Conservation (phyloP, 1,140 invertebrate species). For the Wiebesia pumilae region DNA sequence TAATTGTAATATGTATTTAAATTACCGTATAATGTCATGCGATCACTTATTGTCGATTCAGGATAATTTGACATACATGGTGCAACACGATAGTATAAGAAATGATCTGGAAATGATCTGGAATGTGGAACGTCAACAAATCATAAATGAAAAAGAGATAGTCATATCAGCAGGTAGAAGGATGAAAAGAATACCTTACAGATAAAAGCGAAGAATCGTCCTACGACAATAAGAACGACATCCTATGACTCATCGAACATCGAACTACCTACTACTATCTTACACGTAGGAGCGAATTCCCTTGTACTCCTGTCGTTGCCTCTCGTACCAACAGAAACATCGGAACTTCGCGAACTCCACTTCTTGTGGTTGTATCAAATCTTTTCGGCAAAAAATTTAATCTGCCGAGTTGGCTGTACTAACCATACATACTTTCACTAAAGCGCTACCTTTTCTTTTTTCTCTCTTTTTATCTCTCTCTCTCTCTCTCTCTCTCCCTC, state of each 20-base stretch:
- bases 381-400: slow-evolving; percentile 50
- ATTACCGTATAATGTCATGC: no score
- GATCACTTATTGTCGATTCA: no score
- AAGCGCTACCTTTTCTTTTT: slow-evolving; percentile 40
- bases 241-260: background rate
- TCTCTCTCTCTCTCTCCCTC: background rate
- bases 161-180: background rate
- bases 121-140: background rate
- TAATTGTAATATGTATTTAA: no score
- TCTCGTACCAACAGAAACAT: background rate
- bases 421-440: slow-evolving; percentile 30
- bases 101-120: background rate
- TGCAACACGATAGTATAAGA: background rate
- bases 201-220: background rate
- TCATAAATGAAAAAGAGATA: background rate
- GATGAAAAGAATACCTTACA: background rate
- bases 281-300: background rate
- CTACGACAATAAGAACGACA: background rate
- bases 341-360: background rate
- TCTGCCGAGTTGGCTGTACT: slow-evolving; percentile 48
- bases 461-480: no score
- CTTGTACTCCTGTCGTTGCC: background rate
- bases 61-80: no score
- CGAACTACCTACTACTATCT: background rate
- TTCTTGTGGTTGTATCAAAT: background rate